These are phyloP conservation scores for Eumacrocentrus americanus DNA, from an alignment of 2,888 invertebrate species.

Conservation along the genomic window DNA sequence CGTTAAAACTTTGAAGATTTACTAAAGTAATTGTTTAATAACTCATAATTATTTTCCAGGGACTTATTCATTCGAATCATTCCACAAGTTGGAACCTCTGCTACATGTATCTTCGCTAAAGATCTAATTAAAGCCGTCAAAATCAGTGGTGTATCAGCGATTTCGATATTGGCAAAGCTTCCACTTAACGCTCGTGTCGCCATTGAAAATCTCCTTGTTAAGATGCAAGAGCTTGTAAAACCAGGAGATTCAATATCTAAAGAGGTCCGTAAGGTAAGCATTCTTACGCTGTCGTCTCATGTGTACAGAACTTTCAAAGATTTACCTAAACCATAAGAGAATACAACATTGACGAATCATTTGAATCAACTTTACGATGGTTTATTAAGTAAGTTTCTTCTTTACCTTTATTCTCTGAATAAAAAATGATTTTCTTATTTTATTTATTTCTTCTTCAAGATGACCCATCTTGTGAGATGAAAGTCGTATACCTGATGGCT, in stretches of 20 bases:
- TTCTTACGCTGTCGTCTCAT: slow-evolving; percentile 9
- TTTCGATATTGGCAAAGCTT: slow-evolving; percentile 56
- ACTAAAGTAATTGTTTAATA: too few relatives aligned
- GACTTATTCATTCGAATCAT: slow-evolving; percentile 60
- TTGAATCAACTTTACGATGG: slow-evolving; percentile 2
- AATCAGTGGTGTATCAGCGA: slow-evolving; percentile 49
- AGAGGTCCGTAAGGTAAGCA: too few relatives aligned
- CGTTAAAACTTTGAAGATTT: too few relatives aligned
- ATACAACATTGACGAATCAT: slow-evolving; percentile 45
- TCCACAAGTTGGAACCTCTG: slow-evolving; percentile 62
- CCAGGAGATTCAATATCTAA: too few relatives aligned
- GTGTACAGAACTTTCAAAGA: slow-evolving; percentile 54
- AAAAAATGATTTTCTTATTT: slow-evolving; percentile 14
- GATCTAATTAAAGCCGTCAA: slow-evolving; percentile 55
- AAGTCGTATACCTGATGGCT: slow-evolving; percentile 61
- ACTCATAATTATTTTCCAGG: slow-evolving; percentile 31
- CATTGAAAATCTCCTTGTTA: slow-evolving; percentile 55
- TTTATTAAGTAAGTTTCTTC: background rate
- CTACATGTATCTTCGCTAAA: slow-evolving; percentile 57
- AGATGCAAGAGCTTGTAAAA: too few relatives aligned
- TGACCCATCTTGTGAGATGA: slow-evolving; percentile 49
- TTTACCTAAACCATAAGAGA: background rate
- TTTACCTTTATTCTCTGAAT: slow-evolving; percentile 57
- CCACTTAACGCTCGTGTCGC: too few relatives aligned
- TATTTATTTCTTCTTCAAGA: slow-evolving; percentile 44